Conservation (phyloP, 2,113 vertebrate species). For the Craseonycteris thonglongyai region DNA sequence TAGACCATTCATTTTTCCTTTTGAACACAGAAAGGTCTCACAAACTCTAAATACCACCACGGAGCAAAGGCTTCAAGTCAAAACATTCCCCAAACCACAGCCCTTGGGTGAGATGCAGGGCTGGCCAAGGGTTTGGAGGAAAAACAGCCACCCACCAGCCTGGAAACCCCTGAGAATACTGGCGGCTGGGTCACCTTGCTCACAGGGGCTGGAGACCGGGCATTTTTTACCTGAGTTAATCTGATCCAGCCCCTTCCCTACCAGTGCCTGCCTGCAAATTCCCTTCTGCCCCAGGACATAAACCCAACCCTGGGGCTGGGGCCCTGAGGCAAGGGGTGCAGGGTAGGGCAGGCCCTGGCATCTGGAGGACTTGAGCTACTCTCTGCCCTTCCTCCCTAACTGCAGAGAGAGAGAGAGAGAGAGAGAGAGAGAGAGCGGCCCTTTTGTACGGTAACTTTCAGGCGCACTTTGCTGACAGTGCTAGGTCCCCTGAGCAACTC, state of each 20-base stretch:
- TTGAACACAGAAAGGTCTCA: constrained; percentile 24
- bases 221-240: not conserved
- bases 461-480: not conserved
- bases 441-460: constrained; percentile 72
- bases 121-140: not conserved
- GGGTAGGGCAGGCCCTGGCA: not conserved
- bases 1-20: not conserved
- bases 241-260: not conserved
- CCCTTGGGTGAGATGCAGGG: not conserved
- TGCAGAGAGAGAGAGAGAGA: not conserved
- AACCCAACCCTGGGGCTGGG: not conserved
- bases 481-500: not conserved
- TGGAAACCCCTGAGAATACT: not conserved
- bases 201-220: not conserved
- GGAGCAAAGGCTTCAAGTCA: constrained; percentile 24
- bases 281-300: not conserved
- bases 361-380: not conserved
- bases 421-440: not conserved
- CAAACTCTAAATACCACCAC: constrained; percentile 24
- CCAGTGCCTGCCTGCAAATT: not conserved
- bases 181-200: not conserved
- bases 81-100: constrained; percentile 46
- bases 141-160: not conserved
- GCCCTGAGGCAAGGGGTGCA: not conserved
- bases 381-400: accelerated